phyloP scores from a whole-genome alignment of 2,888 invertebrate genomes.

The Habrosyne pyritoides region DNA sequence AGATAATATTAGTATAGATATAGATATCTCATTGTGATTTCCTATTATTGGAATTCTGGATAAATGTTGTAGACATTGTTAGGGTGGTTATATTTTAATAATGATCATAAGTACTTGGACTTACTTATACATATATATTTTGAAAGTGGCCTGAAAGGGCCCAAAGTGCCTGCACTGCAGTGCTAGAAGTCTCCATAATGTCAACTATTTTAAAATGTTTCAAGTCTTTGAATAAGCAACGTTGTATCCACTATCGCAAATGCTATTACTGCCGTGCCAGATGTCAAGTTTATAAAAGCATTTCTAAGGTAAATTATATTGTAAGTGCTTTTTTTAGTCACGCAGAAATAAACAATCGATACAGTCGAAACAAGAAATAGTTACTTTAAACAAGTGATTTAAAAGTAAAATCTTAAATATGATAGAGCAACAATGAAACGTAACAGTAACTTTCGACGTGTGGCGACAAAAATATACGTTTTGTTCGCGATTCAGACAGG shows the following conservation, averaged over 20 bases:
- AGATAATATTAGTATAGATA: too few species aligned
- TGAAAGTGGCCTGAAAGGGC: too few species aligned
- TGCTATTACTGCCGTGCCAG: neutral
- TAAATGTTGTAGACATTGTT: too few species aligned
- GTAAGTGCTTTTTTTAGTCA: slow-evolving; percentile 8
- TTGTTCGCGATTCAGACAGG: slow-evolving; percentile 61
- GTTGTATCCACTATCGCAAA: too few species aligned
- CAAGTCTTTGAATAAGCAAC: neutral
- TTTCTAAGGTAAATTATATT: neutral
- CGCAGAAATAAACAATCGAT: slow-evolving; percentile 27
- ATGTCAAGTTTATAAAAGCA: neutral
- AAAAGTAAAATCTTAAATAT: slow-evolving; percentile 21
- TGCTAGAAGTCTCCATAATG: neutral
- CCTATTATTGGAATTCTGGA: too few species aligned
- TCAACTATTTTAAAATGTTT: neutral
- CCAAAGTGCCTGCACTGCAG: neutral
- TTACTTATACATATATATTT: too few species aligned
- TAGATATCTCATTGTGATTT: too few species aligned
- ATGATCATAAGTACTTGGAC: neutral
- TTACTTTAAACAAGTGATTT: slow-evolving; percentile 18
- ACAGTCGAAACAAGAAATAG: slow-evolving; percentile 35
- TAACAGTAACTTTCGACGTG: slow-evolving; percentile 17
- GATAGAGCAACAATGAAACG: too few species aligned
- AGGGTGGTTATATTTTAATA: neutral
- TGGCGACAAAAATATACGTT: slow-evolving; percentile 47